These are phyloP conservation scores for Ophiothrix spiculata DNA, from an alignment of 35 echinoderm and acorn worm species.

Conservation along the genomic window DNA sequence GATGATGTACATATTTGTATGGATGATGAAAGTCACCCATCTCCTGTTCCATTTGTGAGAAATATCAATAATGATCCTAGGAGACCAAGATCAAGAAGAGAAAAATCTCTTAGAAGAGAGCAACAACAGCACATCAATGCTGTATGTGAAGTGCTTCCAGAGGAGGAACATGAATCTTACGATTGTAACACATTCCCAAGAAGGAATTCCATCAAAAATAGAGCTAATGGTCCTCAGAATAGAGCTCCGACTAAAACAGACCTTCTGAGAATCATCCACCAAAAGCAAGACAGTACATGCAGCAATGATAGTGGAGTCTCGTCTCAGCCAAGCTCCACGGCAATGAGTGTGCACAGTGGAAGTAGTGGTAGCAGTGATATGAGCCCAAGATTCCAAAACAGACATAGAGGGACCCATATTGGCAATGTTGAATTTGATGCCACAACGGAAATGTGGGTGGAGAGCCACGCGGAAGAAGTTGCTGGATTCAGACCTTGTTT, in stretches of 20 bases:
- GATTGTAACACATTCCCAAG: background rate
- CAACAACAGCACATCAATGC: background rate
- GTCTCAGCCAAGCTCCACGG: slow-evolving; percentile 67
- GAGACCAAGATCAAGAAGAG: background rate
- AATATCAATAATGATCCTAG: background rate
- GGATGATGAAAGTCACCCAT: slow-evolving; percentile 1
- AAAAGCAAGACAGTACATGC: slow-evolving; percentile 67
- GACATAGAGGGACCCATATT: background rate
- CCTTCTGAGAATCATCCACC: slow-evolving; percentile 5
- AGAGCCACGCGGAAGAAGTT: background rate
- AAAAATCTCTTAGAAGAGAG: background rate
- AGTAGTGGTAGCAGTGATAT: slow-evolving; percentile 12
- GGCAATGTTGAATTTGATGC: slow-evolving; percentile 31
- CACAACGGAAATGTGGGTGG: slow-evolving; percentile 16
- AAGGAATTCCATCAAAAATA: background rate
- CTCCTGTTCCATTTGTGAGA: background rate
- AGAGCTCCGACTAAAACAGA: background rate
- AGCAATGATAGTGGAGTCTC: slow-evolving; percentile 86
- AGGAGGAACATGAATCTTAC: background rate
- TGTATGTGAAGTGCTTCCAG: background rate
- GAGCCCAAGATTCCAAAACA: slow-evolving; percentile 7
- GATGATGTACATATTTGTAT: background rate
- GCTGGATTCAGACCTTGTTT: background rate
- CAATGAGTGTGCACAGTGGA: slow-evolving; percentile 50
- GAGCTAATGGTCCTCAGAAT: background rate